These are phyloP conservation scores for Adineta ricciae DNA, from an alignment of 2,888 invertebrate genomes.

Conservation along the genomic window DNA sequence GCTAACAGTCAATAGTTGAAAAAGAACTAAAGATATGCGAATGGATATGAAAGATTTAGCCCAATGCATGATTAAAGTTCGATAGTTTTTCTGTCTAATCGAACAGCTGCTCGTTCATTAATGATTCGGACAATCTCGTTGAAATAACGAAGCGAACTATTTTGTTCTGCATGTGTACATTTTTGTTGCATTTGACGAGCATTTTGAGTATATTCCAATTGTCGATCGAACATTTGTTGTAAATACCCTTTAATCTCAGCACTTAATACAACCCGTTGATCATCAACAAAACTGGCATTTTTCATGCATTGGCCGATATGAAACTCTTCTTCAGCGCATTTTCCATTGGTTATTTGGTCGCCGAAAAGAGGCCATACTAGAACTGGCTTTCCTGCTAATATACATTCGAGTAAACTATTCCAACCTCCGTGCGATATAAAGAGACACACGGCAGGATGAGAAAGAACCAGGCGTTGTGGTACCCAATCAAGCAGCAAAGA, in stretches of 20 bases:
- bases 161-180: background rate
- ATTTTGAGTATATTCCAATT: background rate
- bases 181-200: background rate
- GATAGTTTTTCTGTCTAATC: too few species aligned
- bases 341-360: background rate
- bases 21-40: too few species aligned
- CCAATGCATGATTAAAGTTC: too few species aligned
- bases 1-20: too few species aligned
- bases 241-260: too few species aligned
- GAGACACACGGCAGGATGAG: background rate
- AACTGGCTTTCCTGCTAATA: background rate
- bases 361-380: too few species aligned
- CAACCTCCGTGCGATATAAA: background rate
- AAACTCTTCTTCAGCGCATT: background rate
- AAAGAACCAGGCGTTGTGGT: background rate
- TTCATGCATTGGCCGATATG: background rate
- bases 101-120: too few species aligned
- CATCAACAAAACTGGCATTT: background rate
- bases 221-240: too few species aligned
- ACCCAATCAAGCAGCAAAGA: background rate
- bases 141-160: too few species aligned
- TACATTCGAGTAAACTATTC: background rate
- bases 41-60: too few species aligned
- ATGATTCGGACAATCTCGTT: too few species aligned
- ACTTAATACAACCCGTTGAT: too few species aligned